These are phyloP conservation scores for Apodemia mormo DNA, from an alignment of 2,888 invertebrate genomes.

Conservation along the genomic window DNA sequence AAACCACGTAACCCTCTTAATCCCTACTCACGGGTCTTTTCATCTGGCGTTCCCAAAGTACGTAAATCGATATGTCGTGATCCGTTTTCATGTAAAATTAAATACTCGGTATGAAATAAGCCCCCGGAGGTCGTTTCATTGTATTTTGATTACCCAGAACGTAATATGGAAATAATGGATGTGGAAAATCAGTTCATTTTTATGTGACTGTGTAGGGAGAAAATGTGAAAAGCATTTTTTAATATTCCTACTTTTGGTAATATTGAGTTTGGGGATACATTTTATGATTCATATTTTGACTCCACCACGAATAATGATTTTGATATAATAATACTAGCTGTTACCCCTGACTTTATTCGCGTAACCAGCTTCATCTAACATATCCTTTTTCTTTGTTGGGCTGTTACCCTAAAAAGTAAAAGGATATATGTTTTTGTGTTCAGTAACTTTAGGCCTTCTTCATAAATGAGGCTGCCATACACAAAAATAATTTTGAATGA, in stretches of 20 bases:
- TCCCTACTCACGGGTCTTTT: background rate
- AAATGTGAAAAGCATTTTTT: background rate
- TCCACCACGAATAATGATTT: background rate
- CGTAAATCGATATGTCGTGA: constrained; percentile 35
- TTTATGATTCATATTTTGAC: background rate
- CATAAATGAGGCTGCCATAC: too few relatives aligned
- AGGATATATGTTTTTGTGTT: too few relatives aligned
- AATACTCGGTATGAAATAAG: constrained; percentile 37
- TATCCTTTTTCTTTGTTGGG: too few relatives aligned
- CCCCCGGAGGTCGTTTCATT: constrained; percentile 34
- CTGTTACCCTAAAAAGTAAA: too few relatives aligned
- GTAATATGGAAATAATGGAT: constrained; percentile 35
- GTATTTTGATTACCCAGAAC: constrained; percentile 34
- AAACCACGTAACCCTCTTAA: too few relatives aligned
- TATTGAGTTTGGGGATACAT: background rate
- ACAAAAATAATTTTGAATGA: too few relatives aligned
- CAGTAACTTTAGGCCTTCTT: too few relatives aligned
- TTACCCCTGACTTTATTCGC: too few relatives aligned
- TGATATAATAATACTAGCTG: background rate
- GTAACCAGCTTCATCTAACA: too few relatives aligned
- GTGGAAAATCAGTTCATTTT: constrained; percentile 31
- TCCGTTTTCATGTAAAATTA: constrained; percentile 25
- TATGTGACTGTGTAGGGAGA: background rate
- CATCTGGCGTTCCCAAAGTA: background rate
- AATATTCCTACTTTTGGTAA: constrained; percentile 1